Evolutionary conservation across 2,888 invertebrate genomes (phyloP).

Genomic region (Alloplasta piceator): DNA sequence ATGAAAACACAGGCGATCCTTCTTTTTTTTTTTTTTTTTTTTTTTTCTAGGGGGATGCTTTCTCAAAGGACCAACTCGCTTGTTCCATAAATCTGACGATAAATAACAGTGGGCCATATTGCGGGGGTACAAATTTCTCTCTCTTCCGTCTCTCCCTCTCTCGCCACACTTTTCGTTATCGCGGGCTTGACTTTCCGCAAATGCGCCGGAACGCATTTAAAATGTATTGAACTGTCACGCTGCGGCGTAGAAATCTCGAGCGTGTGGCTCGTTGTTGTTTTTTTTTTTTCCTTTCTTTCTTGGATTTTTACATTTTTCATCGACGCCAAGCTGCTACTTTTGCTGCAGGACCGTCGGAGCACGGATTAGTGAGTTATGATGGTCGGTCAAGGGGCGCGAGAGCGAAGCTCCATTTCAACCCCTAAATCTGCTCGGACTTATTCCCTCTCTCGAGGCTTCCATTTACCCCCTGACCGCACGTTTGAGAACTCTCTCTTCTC

Average conservation of each 20-base stretch:
- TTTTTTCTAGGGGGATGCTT: conserved; percentile 54
- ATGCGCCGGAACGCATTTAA: conserved; percentile 83
- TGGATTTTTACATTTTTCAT: conserved; percentile 83
- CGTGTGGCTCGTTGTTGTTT: background rate
- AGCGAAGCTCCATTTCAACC: conserved; percentile 26
- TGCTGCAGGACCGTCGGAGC: conserved; percentile 55
- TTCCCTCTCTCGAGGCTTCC: conserved; percentile 26
- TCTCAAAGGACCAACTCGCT: conserved; percentile 74
- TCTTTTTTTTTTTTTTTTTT: conserved; percentile 49
- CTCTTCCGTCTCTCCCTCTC: conserved; percentile 58
- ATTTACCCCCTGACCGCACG: conserved; percentile 60
- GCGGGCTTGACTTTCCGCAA: conserved; percentile 72
- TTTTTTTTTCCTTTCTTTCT: conserved; percentile 74
- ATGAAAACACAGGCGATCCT: conserved; percentile 63
- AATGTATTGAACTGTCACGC: conserved; percentile 83
- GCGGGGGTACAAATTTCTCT: conserved; percentile 69
- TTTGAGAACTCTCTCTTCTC: conserved; percentile 14
- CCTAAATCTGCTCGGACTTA: conserved; percentile 21
- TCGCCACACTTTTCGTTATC: conserved; percentile 50
- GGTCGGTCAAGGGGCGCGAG: conserved; percentile 72
- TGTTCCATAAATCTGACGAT: conserved; percentile 83
- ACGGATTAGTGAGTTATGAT: conserved; percentile 80
- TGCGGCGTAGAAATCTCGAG: conserved; percentile 66
- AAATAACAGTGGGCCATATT: conserved; percentile 81
- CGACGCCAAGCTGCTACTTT: conserved; percentile 67